Conservation (phyloP, 2,113 vertebrate species). For the Chamaea fasciata region DNA sequence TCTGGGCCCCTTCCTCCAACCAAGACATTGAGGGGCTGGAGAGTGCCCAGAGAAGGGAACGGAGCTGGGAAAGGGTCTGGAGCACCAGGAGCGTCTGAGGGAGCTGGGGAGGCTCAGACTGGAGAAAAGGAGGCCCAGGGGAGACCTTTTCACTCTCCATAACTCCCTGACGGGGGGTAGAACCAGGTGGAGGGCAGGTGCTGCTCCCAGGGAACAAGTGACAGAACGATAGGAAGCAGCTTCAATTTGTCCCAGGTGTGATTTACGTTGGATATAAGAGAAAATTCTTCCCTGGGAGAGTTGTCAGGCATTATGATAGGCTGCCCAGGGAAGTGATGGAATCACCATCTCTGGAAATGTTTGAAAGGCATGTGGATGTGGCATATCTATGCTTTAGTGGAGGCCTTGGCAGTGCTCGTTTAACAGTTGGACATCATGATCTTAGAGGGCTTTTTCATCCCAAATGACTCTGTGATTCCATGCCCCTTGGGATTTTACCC, state of each 20-base stretch:
- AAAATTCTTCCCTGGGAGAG: not conserved
- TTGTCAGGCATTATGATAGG: not conserved
- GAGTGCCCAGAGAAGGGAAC: not conserved
- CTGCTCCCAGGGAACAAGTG: not conserved
- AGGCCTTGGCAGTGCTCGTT: not conserved
- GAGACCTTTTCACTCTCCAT: not conserved
- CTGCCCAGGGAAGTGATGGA: not conserved
- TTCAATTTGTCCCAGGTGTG: not conserved
- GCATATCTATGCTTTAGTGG: not conserved
- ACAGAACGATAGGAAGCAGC: not conserved
- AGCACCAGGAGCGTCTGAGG: not conserved
- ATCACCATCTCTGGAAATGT: not conserved
- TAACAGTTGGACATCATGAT: not conserved
- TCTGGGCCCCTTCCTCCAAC: not conserved
- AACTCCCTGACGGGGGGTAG: not conserved
- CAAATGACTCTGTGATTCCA: not conserved
- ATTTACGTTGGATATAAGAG: not conserved
- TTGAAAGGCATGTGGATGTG: not conserved
- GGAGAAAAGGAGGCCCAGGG: not conserved
- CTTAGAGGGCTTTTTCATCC: not conserved
- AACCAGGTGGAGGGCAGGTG: fast-evolving
- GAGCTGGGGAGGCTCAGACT: not conserved
- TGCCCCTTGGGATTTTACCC: not conserved
- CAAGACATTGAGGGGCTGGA: not conserved
- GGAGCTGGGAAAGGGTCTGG: not conserved